Percentiles rank a stretch among this genome's conserved stretches.
phyloP scores from a whole-genome alignment of 2,888 invertebrate species.

The Palloptera scutellata region DNA sequence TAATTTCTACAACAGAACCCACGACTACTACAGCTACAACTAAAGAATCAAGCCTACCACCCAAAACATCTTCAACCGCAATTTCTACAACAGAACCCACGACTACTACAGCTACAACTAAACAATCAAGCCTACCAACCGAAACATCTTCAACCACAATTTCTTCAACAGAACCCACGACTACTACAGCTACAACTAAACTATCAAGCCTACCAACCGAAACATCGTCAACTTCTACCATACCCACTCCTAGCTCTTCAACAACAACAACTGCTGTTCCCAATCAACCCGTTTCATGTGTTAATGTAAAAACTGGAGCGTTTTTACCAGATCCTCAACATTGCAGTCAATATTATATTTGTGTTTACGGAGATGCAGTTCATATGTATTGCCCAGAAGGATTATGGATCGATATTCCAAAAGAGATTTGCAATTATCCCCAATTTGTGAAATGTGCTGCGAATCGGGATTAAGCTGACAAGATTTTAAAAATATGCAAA shows the following conservation, averaged over 20 bases:
- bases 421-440: slow-evolving; percentile 28
- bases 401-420: slow-evolving; percentile 27
- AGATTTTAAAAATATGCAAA: too few relatives aligned
- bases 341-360: slow-evolving; percentile 31
- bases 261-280: background rate
- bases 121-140: background rate
- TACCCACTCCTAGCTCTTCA: too few relatives aligned
- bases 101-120: slow-evolving; percentile 6
- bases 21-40: slow-evolving; percentile 12
- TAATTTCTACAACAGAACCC: slow-evolving; percentile 1
- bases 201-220: background rate
- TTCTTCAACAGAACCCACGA: slow-evolving; percentile 1
- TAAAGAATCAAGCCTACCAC: background rate
- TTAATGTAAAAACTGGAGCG: slow-evolving; percentile 14
- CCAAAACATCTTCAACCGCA: too few relatives aligned
- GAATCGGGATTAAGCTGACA: slow-evolving; percentile 20
- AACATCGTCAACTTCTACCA: too few relatives aligned
- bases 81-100: slow-evolving; percentile 11
- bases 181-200: background rate
- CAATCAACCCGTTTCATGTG: slow-evolving; percentile 19
- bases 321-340: slow-evolving; percentile 24
- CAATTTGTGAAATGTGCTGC: slow-evolving; percentile 20
- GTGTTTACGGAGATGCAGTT: slow-evolving; percentile 12
- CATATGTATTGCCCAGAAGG: slow-evolving; percentile 25
- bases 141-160: background rate